These are phyloP conservation scores for Apotomis turbidana DNA, from an alignment of 2,888 invertebrate genomes.

Conservation along the genomic window DNA sequence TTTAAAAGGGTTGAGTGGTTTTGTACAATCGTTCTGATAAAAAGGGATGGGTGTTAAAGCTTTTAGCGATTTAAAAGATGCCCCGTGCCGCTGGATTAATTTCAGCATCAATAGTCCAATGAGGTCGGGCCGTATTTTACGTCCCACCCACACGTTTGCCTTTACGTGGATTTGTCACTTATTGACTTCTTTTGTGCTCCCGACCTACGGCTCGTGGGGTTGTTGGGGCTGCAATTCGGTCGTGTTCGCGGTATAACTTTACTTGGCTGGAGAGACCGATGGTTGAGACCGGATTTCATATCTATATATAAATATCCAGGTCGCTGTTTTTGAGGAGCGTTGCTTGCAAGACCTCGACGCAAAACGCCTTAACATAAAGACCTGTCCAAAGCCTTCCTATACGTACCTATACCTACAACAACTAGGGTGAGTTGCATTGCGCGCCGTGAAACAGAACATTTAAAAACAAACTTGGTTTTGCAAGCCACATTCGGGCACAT, in stretches of 20 bases:
- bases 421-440: too few species aligned
- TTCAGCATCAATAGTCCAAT: slow-evolving; percentile 66
- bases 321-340: too few species aligned
- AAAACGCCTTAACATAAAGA: too few species aligned
- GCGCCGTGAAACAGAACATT: too few species aligned
- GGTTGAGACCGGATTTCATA: too few species aligned
- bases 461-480: too few species aligned
- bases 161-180: background rate
- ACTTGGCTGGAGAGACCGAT: background rate
- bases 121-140: slow-evolving; percentile 49
- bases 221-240: background rate
- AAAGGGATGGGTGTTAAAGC: slow-evolving; percentile 78
- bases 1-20: slow-evolving; percentile 84
- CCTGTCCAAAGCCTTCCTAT: too few species aligned
- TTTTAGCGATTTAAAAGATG: slow-evolving; percentile 80
- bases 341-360: too few species aligned
- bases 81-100: slow-evolving; percentile 64
- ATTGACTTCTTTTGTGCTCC: slow-evolving; percentile 16
- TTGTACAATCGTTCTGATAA: slow-evolving; percentile 81
- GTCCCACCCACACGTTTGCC: slow-evolving; percentile 28
- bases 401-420: too few species aligned
- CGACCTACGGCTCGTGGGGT: background rate
- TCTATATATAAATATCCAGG: too few species aligned
- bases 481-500: too few species aligned
- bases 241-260: slow-evolving; percentile 1